A percentile compares a stretch with the other conserved stretches of the same genome.
Evolutionary conservation across 1,140 invertebrate species (phyloP).

Genomic region (Ostrea edulis): DNA sequence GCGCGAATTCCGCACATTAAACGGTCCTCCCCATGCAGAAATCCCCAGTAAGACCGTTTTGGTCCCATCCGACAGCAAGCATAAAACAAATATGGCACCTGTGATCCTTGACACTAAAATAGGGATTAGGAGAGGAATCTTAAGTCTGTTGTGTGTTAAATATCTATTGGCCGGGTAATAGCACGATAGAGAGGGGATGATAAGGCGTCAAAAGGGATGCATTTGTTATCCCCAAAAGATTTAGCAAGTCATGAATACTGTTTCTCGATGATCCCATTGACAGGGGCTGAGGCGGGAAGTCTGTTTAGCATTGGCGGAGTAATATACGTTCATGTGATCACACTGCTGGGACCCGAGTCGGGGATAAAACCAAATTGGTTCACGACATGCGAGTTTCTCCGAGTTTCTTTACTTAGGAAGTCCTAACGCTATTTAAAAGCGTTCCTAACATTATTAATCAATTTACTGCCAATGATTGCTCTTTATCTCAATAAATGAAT

Average conservation of each 20-base stretch:
- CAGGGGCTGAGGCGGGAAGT: not conserved
- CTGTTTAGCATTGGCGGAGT: not conserved
- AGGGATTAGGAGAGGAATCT: constrained; percentile 23
- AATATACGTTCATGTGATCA: not conserved
- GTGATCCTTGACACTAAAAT: constrained; percentile 37
- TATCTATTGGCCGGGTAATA: constrained; percentile 32
- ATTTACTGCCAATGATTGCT: not conserved
- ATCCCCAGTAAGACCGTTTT: constrained; percentile 33
- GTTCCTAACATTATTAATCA: constrained; percentile 4
- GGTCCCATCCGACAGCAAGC: constrained; percentile 29
- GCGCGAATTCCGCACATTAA: constrained; percentile 32
- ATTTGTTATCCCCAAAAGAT: constrained; percentile 16
- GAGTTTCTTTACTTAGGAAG: constrained; percentile 20
- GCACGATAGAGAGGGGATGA: constrained; percentile 5
- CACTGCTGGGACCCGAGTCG: not conserved
- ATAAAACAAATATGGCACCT: constrained; percentile 38
- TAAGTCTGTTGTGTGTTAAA: not conserved
- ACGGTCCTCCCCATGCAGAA: constrained; percentile 25
- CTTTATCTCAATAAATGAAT: not conserved
- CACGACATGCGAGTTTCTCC: not conserved
- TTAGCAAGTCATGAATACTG: constrained; percentile 18
- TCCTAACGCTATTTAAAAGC: not conserved
- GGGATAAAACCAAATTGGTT: not conserved
- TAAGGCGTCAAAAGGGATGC: not conserved
- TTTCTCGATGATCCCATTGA: not conserved